Evolutionary conservation across 1,140 invertebrate species (phyloP), one percentile per base, ranked within the genome.

Genomic region (Cydia pomonella): DNA sequence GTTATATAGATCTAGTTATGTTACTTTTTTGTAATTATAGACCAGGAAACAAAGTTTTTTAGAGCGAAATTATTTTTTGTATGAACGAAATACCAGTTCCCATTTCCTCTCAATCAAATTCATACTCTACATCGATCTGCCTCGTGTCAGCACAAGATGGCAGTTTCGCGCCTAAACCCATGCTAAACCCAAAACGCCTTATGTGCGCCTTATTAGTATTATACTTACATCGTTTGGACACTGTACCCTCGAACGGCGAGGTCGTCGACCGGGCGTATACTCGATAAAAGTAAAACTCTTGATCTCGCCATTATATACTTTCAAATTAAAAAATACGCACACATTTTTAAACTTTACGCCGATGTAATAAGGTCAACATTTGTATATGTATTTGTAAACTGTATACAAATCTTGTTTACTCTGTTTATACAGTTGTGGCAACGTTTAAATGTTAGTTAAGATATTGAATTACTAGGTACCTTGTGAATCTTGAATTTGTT

Each of bases 211-310:
- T 23, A 59, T 23, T 10, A 23, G 1, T 23, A 9, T 2, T 23
- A 10, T 12, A 59, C 53, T 59, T 59, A 59, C 21, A 4, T 23
- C 21, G 21, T 59, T 59, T 59, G 2, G 18, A 9, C 23, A 59
- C 53, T 12, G 21, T 0, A 12, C 10, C 6, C 16, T 23, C 0
- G 21, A 59, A 23, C 25, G 62, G 73, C 73, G 75, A 71, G 88
- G 84, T 90, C 87, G 73, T 73, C 78, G 85, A 86, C 80, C 90
- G 38, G 76, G 71, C 80, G 75, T 77, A 83, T 82, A 80, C 81
- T 89, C 84, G 82, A 87, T 89, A 90, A 91, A 91, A 91, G 88
- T 89, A 89, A 91, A 91, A 84, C 84, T 89, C 80, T 77, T 87
- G 80, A 83, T 88, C 83, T 85, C 81, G 78, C 80, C 79, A 80